A percentile compares a stretch with the other conserved stretches of the same genome.
Conservation (phyloP, 2,113 vertebrate species). For the Lophochroa leadbeateri region DNA sequence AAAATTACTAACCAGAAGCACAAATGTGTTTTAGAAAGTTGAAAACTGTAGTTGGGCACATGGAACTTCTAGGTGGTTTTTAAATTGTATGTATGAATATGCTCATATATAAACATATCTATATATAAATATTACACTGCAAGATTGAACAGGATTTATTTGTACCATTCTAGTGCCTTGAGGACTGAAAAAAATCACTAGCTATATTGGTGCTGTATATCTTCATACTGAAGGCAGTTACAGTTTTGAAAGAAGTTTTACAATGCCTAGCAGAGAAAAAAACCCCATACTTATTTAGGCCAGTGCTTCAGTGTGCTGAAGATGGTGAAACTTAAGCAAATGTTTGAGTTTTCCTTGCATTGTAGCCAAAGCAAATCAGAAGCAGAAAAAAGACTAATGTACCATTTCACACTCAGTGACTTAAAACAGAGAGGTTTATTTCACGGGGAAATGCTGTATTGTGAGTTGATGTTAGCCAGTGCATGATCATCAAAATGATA, state of each 20-base stretch:
- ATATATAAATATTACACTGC: neutral
- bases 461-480: neutral
- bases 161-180: neutral
- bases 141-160: neutral
- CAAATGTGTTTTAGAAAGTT: neutral
- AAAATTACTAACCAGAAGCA: neutral
- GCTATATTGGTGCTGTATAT: neutral
- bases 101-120: neutral
- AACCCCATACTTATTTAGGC: neutral
- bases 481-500: neutral
- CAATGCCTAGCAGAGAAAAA: neutral
- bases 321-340: slow-evolving; percentile 38
- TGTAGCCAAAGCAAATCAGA: slow-evolving; percentile 32
- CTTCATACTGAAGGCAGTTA: neutral
- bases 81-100: neutral
- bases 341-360: slow-evolving; percentile 33
- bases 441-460: neutral
- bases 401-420: neutral
- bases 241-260: neutral
- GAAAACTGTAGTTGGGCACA: neutral
- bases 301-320: neutral
- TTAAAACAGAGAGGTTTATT: slow-evolving; percentile 6
- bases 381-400: neutral
- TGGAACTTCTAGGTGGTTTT: neutral
- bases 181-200: neutral